Conservation (phyloP, 2,113 vertebrate species). For the Ctenomys sociabilis region DNA sequence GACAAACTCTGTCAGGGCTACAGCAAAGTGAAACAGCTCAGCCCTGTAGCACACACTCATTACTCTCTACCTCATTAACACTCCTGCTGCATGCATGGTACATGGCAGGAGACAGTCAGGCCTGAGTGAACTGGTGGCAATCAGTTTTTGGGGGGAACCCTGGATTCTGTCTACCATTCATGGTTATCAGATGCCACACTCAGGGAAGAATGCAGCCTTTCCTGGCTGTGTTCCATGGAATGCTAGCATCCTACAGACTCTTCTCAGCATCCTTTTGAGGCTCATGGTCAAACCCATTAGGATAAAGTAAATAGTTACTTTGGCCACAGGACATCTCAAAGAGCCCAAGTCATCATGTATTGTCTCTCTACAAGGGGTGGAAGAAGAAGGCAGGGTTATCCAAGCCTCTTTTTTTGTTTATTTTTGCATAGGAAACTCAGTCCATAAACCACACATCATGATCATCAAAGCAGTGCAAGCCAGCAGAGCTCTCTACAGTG, state of each 20-base stretch:
- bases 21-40: not conserved
- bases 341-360: not conserved
- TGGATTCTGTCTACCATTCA: not conserved
- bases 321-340: not conserved
- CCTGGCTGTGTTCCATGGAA: not conserved
- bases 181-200: rapidly evolving
- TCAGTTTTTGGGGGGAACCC: not conserved
- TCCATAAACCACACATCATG: not conserved
- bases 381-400: not conserved
- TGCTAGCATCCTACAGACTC: not conserved
- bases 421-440: not conserved
- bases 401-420: not conserved
- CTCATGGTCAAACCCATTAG: not conserved
- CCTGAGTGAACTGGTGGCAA: not conserved
- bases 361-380: not conserved
- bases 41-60: not conserved
- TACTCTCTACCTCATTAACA: not conserved
- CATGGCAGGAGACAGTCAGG: not conserved
- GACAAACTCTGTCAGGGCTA: not conserved
- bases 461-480: not conserved
- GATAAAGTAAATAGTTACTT: not conserved
- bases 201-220: not conserved
- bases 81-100: rapidly evolving
- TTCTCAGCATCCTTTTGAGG: not conserved
- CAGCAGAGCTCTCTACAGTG: not conserved